A percentile compares a stretch with the other conserved stretches of the same genome.
Evolutionary conservation across 2,797 vertebrate species (phyloP).

Genomic region (Trematomus bernacchii): DNA sequence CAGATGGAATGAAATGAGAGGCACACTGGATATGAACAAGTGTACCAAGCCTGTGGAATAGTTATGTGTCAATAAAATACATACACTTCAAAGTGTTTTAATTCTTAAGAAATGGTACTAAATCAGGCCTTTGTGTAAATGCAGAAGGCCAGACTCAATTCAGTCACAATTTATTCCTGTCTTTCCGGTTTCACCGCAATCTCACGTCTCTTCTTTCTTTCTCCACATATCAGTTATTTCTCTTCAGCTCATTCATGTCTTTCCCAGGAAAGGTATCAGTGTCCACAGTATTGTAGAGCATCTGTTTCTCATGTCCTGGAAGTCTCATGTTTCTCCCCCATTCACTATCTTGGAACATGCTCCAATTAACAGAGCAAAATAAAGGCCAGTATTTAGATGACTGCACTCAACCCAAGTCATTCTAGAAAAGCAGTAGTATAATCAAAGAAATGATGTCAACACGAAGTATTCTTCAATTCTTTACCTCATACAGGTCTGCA

Average conservation of each 20-base stretch:
- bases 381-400: slow-evolving; percentile 46
- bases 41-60: slow-evolving; percentile 32
- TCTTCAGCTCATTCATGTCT: slow-evolving; percentile 28
- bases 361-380: slow-evolving; percentile 73
- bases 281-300: slow-evolving; percentile 53
- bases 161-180: not conserved
- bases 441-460: slow-evolving; percentile 2
- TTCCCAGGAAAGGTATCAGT: slow-evolving; percentile 51
- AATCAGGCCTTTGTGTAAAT: slow-evolving; percentile 2
- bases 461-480: not conserved
- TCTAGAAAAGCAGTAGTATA: not conserved
- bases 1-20: slow-evolving; percentile 70
- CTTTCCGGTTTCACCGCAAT: slow-evolving; percentile 23
- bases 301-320: slow-evolving; percentile 63
- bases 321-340: slow-evolving; percentile 45
- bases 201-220: slow-evolving; percentile 44
- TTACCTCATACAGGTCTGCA: not conserved
- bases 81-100: not conserved
- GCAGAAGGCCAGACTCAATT: not conserved
- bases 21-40: slow-evolving; percentile 15
- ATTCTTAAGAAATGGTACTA: not conserved
- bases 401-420: slow-evolving; percentile 4
- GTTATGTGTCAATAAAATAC: slow-evolving; percentile 19
- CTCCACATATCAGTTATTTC: slow-evolving; percentile 36
- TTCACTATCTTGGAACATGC: slow-evolving; percentile 57